phyloP scores from a whole-genome alignment of 2,888 invertebrate species.

The Apodemia zela region DNA sequence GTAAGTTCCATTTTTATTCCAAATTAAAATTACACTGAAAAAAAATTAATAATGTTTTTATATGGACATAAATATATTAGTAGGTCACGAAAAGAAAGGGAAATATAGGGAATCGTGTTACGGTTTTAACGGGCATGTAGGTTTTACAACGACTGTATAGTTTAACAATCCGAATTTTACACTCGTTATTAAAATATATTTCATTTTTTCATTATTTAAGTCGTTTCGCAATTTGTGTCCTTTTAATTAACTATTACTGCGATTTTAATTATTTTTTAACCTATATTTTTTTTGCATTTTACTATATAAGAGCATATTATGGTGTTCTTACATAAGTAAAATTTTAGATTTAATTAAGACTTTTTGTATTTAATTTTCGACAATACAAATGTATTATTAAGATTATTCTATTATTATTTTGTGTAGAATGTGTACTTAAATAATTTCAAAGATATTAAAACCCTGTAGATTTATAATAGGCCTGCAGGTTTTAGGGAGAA shows the following conservation, averaged over 20 bases:
- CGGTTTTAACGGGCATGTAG: background rate
- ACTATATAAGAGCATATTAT: background rate
- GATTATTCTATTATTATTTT: too few species aligned
- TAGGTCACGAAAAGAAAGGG: conserved; percentile 35
- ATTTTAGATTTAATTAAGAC: background rate
- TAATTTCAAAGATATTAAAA: too few species aligned
- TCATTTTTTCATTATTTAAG: background rate
- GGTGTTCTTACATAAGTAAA: background rate
- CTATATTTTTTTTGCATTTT: background rate
- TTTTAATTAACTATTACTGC: background rate
- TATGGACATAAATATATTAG: conserved; percentile 13
- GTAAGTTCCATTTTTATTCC: conserved; percentile 23
- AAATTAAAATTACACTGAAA: background rate
- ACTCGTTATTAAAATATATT: background rate
- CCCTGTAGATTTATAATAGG: too few species aligned
- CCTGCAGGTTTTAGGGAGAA: too few species aligned
- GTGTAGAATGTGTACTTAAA: too few species aligned
- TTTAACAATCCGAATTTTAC: background rate
- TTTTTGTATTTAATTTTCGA: too few species aligned
- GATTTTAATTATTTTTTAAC: background rate
- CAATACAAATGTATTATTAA: too few species aligned
- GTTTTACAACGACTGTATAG: background rate
- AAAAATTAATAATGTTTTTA: background rate
- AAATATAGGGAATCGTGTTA: conserved; percentile 22
- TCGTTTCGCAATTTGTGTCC: background rate